Base-by-base conservation (phyloP, 2,888 invertebrate genomes). In the Drosophila mettleri region DNA sequence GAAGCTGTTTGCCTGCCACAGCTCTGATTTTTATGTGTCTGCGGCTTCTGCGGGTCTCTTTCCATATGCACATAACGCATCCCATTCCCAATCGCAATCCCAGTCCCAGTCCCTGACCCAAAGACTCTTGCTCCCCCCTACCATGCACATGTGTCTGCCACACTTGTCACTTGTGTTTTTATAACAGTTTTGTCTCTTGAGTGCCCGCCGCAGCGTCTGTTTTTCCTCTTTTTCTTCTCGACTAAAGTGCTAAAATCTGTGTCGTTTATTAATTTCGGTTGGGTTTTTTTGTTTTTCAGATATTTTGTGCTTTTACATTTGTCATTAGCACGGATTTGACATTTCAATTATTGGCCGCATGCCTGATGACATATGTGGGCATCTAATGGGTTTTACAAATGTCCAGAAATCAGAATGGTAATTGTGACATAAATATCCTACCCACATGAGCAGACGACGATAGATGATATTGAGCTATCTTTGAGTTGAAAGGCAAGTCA, bases 101-200 rank as follows among this genome's bases (percentile, higher is more conserved):
- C 18, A 24, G 27, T 45, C n/a, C 10, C 38, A 38, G 9, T 20
- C 14, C 24, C 43, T 14, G 8, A 34, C 41, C 16, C 49, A 36
- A 33, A 20, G 18, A 20, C 39, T 27, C 51, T 48, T 33, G 29
- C 29, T 20, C 29, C 22, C 24, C 27, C 58, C 38, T 33, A 10
- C 33, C 34, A 39, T 41, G 36, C 55, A 46, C 84, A 88, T 80
- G 71, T 88, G 85, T 73, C 81, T 76, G 87, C 73, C 87, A 85
- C 88, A 88, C 87, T 88, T 85, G 87, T 84, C 88, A 86, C 88
- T 88, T 88, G 62, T 88, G 87, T 86, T 84, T 86, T 86, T 86
- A 74, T 77, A 82, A 86, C 77, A 87, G 53, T 73, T 87, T 72
- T 80, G 67, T 58, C 67, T 78, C 71, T 62, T 49, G 60, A 86